Evolutionary conservation across 2,888 invertebrate species (phyloP), one percentile per base, ranked within the genome.

Genomic region (Thelaira solivaga): DNA sequence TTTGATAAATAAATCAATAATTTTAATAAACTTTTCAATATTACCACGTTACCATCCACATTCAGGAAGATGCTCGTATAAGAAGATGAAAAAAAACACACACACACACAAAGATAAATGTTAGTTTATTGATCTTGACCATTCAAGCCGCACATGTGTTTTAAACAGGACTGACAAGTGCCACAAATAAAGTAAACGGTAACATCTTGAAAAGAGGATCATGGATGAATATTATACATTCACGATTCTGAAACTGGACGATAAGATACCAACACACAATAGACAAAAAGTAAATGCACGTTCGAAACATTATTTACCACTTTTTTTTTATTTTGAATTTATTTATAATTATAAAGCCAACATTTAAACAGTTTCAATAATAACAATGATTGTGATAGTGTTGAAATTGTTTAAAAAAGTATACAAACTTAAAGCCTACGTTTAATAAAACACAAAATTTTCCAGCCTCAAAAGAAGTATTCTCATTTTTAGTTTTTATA

Each of bases 81-180:
- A n/a, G n/a, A n/a, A n/a, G 45, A 53, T 22, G 10, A 26, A 53
- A 20, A 8, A 13, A 6, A 7, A 34, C 34, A 36, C n/a, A 67
- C 7, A 34, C 47, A 57, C 11, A 31, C 29, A 47, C 41, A 45
- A 29, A 59, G 53, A 68, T 62, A 62, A 55, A 68, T 49, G 51
- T 71, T 59, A 31, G 53, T 78, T 74, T 71, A 69, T 74, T 74
- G 78, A 78, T 74, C 74, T 78, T 78, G 65, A 61, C 64, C 64
- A 73, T 68, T 64, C 24, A 5, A 67, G 67, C 67, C 69, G 73
- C 64, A 43, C 64, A 69, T 43, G 59, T 53, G 45, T 69, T 69
- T 74, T 55, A 74, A 78, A 74, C 74, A 74, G 78, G 74, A 78
- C 78, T 78, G 78, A 74, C 78, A 78, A 78, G 74, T 78, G 78